Evolutionary conservation across 2,888 invertebrate genomes (phyloP), one percentile per base, ranked within the genome.

Genomic region (Rhagophthalmus giganteus): DNA sequence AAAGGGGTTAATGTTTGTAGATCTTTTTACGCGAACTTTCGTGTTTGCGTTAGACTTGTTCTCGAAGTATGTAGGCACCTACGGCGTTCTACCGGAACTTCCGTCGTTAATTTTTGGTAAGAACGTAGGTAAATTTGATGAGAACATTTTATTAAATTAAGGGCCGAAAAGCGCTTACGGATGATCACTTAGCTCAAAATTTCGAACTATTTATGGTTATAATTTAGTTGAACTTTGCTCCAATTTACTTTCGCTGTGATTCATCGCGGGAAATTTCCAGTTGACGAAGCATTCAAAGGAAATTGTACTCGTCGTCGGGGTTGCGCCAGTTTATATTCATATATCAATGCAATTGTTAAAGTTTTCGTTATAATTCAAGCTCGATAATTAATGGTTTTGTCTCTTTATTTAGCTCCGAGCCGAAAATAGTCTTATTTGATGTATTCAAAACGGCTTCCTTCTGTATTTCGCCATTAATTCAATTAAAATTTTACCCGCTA

Each of bases 201-300:
- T 20, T 20, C 20, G 3, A 3, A 7, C 7, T 20, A 20, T 20
- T 28, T 28, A 28, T 6, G 28, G 28, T 39, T n/a, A n/a, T n/a
- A n/a, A n/a, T 37, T 28, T 12, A 27, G 30, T 28, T 39, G 39
- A 13, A 28, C 27, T 30, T 12, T 25, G 15, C 2, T 39, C 26
- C 39, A 30, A 39, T 39, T 39, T 39, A 39, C 28, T 13, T 39
- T 39, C 39, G 10, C 14, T 11, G 15, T 13, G 39, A 39, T 39
- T 39, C 28, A 39, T 15, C n/a, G 26, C 28, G 11, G 28, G 15
- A 39, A 39, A 27, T 39, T 39, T 39, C 39, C 39, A 39, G 39
- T 26, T 39, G 39, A 39, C 39, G 28, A 13, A 16, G 11, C 10
- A 26, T 39, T 30, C 39, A 27, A 39, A 39, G 39, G 39, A 39